Evolutionary conservation across 2,113 vertebrate genomes (phyloP).

Genomic region (Apteryx mantelli): DNA sequence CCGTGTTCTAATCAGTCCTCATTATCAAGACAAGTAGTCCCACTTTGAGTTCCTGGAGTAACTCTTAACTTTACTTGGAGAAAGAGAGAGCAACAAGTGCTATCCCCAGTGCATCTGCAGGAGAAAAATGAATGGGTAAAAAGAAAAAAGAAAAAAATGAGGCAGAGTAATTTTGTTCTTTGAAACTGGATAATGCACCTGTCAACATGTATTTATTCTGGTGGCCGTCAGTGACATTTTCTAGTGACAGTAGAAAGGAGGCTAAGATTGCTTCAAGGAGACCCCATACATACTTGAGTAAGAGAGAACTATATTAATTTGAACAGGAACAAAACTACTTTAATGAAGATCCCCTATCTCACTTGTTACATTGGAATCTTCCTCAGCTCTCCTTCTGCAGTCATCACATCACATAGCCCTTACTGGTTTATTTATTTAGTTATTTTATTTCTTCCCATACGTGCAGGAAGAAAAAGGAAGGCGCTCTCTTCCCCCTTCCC

Average conservation of each 20-base stretch:
- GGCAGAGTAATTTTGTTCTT: background rate
- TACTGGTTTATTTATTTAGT: slow-evolving; percentile 32
- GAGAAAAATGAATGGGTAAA: background rate
- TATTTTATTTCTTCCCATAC: slow-evolving; percentile 36
- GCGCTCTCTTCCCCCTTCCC: background rate
- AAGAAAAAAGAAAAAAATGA: background rate
- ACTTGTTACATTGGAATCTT: slow-evolving; percentile 43
- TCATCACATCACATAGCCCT: slow-evolving; percentile 32
- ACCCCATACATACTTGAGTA: background rate
- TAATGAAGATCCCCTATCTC: slow-evolving; percentile 17
- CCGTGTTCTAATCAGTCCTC: slow-evolving; percentile 12
- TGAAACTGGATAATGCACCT: slow-evolving; percentile 16
- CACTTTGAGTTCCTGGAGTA: background rate
- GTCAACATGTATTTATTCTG: slow-evolving; percentile 35
- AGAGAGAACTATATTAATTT: slow-evolving; percentile 9
- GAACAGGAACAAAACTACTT: slow-evolving; percentile 47
- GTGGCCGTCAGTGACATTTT: slow-evolving; percentile 17
- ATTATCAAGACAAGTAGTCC: slow-evolving; percentile 20
- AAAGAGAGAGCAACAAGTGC: background rate
- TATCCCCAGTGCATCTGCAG: background rate
- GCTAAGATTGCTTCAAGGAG: slow-evolving; percentile 27
- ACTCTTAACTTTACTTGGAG: background rate
- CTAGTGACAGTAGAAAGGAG: slow-evolving; percentile 8
- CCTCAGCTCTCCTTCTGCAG: background rate
- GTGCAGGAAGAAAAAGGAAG: slow-evolving; percentile 22